These are phyloP conservation scores for Deroptyus accipitrinus DNA, from an alignment of 2,113 vertebrate species.

Conservation along the genomic window DNA sequence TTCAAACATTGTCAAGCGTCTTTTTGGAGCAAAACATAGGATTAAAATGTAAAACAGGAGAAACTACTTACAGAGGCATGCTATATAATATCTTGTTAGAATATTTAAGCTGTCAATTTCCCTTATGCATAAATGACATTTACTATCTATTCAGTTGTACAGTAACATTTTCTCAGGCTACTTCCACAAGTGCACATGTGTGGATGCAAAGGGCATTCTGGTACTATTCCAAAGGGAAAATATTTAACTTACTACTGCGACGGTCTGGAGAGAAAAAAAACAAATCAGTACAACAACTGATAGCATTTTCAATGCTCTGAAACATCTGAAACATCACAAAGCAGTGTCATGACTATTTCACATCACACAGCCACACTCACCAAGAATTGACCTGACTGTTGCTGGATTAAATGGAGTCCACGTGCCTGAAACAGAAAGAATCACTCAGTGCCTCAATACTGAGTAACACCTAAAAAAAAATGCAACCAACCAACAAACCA, in stretches of 20 bases:
- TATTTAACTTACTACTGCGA: neutral
- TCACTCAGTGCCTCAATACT: neutral
- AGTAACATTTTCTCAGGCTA: neutral
- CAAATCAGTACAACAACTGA: neutral
- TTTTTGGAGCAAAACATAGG: neutral
- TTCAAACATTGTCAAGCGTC: neutral
- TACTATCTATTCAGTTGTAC: neutral
- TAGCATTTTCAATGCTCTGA: neutral
- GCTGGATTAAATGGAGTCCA: conserved; percentile 98
- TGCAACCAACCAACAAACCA: neutral
- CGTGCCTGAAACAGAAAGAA: conserved; percentile 83
- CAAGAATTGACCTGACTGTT: conserved; percentile 93
- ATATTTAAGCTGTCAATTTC: neutral
- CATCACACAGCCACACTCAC: conserved; percentile 75
- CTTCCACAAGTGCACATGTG: accelerated
- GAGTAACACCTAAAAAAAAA: neutral
- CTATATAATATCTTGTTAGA: neutral
- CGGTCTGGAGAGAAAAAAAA: neutral
- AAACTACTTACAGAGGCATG: neutral
- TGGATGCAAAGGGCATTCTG: neutral
- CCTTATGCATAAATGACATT: neutral
- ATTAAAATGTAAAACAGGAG: neutral
- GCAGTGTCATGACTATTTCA: neutral
- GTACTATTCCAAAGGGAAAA: neutral
- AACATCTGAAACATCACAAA: neutral